phyloP scores from a whole-genome alignment of 2,888 invertebrate genomes.

The Eudemis profundana region DNA sequence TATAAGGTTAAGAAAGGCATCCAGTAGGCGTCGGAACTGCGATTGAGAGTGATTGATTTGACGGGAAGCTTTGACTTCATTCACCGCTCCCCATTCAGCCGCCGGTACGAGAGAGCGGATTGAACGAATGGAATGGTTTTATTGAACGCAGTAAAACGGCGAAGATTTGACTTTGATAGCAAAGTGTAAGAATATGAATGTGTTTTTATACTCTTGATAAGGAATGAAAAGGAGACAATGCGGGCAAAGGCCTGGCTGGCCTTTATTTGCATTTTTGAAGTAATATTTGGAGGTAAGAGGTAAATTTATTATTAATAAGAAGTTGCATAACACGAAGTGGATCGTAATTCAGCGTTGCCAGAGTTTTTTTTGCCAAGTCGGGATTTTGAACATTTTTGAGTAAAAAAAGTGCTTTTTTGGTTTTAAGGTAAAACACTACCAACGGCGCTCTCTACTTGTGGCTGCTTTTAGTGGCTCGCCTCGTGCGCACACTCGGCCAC shows the following conservation, averaged over 20 bases:
- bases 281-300: too few relatives aligned
- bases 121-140: constrained; percentile 22
- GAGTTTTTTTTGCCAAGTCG: too few relatives aligned
- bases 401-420: too few relatives aligned
- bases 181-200: not conserved
- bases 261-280: not conserved
- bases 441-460: too few relatives aligned
- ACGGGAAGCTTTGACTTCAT: constrained; percentile 34
- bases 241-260: not conserved
- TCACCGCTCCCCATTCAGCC: constrained; percentile 29
- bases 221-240: not conserved
- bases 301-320: too few relatives aligned
- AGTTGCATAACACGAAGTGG: too few relatives aligned
- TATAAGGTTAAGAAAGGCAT: constrained; percentile 6
- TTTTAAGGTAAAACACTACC: too few relatives aligned
- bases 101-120: constrained; percentile 34
- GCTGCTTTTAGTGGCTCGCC: too few relatives aligned
- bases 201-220: not conserved
- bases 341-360: too few relatives aligned
- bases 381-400: too few relatives aligned
- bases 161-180: constrained; percentile 12
- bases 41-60: constrained; percentile 42
- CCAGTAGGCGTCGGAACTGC: constrained; percentile 4
- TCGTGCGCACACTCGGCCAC: too few relatives aligned
- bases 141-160: constrained; percentile 23